Percentiles rank a stretch among this genome's conserved stretches.
phyloP scores from a whole-genome alignment of 2,888 invertebrate genomes.

The Drosophila pseudotakahashii region DNA sequence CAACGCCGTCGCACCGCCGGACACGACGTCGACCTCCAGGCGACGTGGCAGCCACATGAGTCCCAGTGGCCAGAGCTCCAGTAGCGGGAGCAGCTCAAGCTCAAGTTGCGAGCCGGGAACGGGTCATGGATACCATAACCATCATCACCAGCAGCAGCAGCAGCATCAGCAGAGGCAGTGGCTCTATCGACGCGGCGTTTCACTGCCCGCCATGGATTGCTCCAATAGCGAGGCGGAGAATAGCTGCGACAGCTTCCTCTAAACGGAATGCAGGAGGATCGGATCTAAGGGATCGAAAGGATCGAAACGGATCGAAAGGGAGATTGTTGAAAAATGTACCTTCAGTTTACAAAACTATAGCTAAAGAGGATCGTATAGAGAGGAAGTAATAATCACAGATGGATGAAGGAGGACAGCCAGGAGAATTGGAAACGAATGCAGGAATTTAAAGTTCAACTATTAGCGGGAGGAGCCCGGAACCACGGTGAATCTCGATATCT shows the following conservation, averaged over 20 bases:
- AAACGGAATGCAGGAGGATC: slow-evolving; percentile 16
- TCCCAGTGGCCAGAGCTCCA: neutral
- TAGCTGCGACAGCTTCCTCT: slow-evolving; percentile 82
- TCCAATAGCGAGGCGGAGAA: slow-evolving; percentile 83
- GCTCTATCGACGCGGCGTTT: slow-evolving; percentile 70
- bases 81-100: slow-evolving; percentile 2
- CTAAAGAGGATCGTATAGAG: slow-evolving; percentile 17
- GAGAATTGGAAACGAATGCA: slow-evolving; percentile 47
- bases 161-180: slow-evolving; percentile 50
- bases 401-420: slow-evolving; percentile 1
- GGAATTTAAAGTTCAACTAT: slow-evolving; percentile 60
- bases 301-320: slow-evolving; percentile 2
- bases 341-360: slow-evolving; percentile 70
- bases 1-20: slow-evolving; percentile 32
- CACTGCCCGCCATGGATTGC: slow-evolving; percentile 82
- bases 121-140: slow-evolving; percentile 1
- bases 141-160: slow-evolving; percentile 26
- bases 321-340: slow-evolving; percentile 59
- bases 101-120: slow-evolving; percentile 2
- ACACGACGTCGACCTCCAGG: slow-evolving; percentile 18
- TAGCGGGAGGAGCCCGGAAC: slow-evolving; percentile 20
- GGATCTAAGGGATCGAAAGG: slow-evolving; percentile 3
- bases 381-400: slow-evolving; percentile 8
- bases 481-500: slow-evolving; percentile 64
- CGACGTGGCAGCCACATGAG: slow-evolving; percentile 63